A percentile compares a stretch with the other conserved stretches of the same genome.
These are phyloP conservation scores for Heliconius ismenius DNA, from an alignment of 2,888 invertebrate genomes.

Conservation along the genomic window DNA sequence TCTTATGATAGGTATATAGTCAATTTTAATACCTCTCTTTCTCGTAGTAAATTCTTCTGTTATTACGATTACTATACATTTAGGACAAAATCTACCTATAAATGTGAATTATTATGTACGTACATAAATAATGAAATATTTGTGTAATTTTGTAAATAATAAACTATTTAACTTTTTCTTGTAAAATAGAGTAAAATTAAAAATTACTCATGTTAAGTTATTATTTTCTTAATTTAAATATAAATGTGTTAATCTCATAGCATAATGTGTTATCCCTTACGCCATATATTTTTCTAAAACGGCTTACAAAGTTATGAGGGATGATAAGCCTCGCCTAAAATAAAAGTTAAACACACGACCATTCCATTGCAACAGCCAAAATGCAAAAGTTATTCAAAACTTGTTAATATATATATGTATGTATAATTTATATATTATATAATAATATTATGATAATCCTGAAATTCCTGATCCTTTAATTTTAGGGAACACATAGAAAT, in stretches of 20 bases:
- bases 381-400: not conserved
- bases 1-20: not conserved
- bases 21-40: not conserved
- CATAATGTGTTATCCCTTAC: not conserved
- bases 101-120: not conserved
- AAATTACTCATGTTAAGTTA: too few relatives aligned
- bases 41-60: not conserved
- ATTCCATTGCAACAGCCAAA: conserved; percentile 11
- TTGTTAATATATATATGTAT: not conserved
- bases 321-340: conserved; percentile 18
- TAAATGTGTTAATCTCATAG: conserved; percentile 5
- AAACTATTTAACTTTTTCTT: too few relatives aligned
- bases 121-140: not conserved
- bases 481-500: not conserved
- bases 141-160: not conserved
- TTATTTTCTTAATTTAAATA: not conserved
- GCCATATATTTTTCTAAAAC: conserved; percentile 20
- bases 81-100: not conserved
- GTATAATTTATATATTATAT: not conserved
- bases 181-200: too few relatives aligned
- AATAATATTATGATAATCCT: not conserved
- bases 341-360: conserved; percentile 14
- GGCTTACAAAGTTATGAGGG: conserved; percentile 10
- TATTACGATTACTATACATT: too few relatives aligned
- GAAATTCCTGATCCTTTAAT: too few relatives aligned